phyloP scores from a whole-genome alignment of 2,113 vertebrate species.

The Leucopsar rothschildi region DNA sequence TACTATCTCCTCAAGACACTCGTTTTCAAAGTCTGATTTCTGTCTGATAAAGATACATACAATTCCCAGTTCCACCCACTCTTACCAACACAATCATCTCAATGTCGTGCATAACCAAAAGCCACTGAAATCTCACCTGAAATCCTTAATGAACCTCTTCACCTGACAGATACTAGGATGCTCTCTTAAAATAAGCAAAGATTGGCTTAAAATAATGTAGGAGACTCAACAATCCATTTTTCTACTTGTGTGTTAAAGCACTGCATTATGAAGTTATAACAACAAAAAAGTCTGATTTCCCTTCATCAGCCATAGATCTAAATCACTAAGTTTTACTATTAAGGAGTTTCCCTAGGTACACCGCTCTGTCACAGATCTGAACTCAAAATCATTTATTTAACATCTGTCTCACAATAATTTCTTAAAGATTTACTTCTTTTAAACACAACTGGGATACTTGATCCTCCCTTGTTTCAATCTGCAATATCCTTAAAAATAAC shows the following conservation, averaged over 20 bases:
- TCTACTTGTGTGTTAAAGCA: not conserved
- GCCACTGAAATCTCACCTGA: not conserved
- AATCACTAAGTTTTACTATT: slow-evolving; percentile 30
- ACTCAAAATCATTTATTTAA: slow-evolving; percentile 67
- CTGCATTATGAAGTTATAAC: not conserved
- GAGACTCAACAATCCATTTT: not conserved
- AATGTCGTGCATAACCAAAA: not conserved
- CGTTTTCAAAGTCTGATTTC: not conserved
- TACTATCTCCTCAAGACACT: not conserved
- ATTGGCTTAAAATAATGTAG: not conserved
- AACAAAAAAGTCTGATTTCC: not conserved
- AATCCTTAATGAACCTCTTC: not conserved
- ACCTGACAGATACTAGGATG: not conserved
- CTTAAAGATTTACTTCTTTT: slow-evolving; percentile 71
- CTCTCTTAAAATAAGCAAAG: not conserved
- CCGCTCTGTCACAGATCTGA: slow-evolving; percentile 34
- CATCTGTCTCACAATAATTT: slow-evolving; percentile 66
- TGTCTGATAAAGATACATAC: not conserved
- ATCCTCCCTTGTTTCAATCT: slow-evolving; percentile 70
- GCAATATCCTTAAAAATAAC: slow-evolving; percentile 69
- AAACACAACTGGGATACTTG: slow-evolving; percentile 65
- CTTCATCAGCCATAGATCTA: slow-evolving; percentile 11
- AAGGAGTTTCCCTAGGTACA: slow-evolving; percentile 19
- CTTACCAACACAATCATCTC: not conserved
- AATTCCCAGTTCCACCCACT: not conserved